Conservation (phyloP, 2,888 invertebrate species). For the Andrena minutula region DNA sequence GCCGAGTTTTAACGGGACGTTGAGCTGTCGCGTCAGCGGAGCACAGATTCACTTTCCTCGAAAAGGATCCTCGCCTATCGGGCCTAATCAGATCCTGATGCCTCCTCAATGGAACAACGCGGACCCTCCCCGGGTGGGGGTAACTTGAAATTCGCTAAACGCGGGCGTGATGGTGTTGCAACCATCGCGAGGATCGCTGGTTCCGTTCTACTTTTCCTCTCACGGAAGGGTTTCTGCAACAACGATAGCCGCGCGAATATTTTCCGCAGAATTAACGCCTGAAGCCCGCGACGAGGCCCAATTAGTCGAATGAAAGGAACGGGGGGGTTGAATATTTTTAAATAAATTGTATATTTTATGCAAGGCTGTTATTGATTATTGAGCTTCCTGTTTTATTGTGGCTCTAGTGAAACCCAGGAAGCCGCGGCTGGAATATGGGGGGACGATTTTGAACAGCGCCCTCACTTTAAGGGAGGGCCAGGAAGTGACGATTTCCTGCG, state of each 20-base stretch:
- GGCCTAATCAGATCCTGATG: conserved; percentile 43
- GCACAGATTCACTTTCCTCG: conserved; percentile 35
- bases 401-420: conserved; percentile 90
- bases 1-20: conserved; percentile 48
- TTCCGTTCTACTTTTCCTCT: conserved; percentile 68
- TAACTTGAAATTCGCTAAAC: conserved; percentile 46
- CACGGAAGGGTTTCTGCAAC: conserved; percentile 42
- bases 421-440: conserved; percentile 93
- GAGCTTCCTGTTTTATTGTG: neutral
- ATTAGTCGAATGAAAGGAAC: too few species aligned
- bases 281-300: too few species aligned
- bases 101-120: conserved; percentile 43
- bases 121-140: conserved; percentile 12
- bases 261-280: neutral
- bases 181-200: conserved; percentile 35
- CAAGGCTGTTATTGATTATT: neutral
- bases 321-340: neutral
- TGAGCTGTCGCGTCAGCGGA: conserved; percentile 10
- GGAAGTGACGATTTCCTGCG: conserved; percentile 91
- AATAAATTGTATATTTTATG: neutral
- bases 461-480: conserved; percentile 82
- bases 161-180: conserved; percentile 41
- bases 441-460: conserved; percentile 85
- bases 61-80: conserved; percentile 16
- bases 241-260: neutral